Percentiles rank a stretch among this genome's conserved stretches.
Evolutionary conservation across 2,113 vertebrate genomes (phyloP).

Genomic region (Caranx ignobilis): DNA sequence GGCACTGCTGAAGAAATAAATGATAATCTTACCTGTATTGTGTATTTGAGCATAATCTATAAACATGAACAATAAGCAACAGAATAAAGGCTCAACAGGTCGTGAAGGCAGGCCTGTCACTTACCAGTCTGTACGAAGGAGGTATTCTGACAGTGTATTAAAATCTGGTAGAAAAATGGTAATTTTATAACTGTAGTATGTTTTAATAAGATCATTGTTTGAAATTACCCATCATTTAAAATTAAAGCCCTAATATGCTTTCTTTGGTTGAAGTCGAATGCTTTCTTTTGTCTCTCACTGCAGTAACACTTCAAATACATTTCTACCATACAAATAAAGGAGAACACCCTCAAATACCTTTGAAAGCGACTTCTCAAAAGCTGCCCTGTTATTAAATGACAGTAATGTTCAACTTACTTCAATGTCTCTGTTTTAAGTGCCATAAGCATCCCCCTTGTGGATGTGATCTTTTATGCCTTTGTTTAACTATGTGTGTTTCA

Average conservation of each 20-base stretch:
- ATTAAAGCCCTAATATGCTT: too few relatives aligned
- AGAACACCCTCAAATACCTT: too few relatives aligned
- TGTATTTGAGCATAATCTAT: constrained; percentile 8
- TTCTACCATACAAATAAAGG: too few relatives aligned
- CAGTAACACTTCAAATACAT: neutral
- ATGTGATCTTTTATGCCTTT: neutral
- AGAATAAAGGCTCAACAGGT: neutral
- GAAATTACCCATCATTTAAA: too few relatives aligned
- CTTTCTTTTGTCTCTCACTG: neutral
- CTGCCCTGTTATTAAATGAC: neutral
- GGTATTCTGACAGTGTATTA: neutral
- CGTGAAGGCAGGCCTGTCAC: neutral
- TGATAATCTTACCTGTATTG: constrained; percentile 31
- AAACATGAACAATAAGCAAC: constrained; percentile 10
- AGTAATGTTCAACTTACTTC: neutral
- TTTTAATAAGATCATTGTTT: too few relatives aligned
- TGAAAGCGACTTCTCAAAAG: too few relatives aligned
- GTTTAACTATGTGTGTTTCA: neutral
- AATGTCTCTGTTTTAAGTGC: neutral
- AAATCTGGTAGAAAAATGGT: too few relatives aligned
- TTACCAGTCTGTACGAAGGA: neutral
- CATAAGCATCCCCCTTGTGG: neutral
- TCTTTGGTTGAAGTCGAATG: too few relatives aligned
- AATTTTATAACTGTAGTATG: too few relatives aligned
- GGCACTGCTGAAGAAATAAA: constrained; percentile 14